A percentile compares a stretch with the other conserved stretches of the same genome.
These are phyloP conservation scores for Mesopsocus fuscifrons DNA, from an alignment of 2,888 invertebrate species.

Conservation along the genomic window DNA sequence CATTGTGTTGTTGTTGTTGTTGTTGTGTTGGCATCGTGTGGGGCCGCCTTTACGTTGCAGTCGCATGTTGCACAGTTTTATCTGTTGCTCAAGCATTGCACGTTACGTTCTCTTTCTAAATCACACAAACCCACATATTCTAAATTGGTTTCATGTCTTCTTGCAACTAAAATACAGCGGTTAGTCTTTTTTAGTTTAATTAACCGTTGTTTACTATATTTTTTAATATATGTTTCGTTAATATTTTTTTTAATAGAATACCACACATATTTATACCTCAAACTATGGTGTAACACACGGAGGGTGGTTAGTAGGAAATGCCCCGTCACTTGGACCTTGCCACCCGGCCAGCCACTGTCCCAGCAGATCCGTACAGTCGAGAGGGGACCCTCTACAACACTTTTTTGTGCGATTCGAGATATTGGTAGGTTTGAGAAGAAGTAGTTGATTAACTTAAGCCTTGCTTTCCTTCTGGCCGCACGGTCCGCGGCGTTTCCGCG, in stretches of 20 bases:
- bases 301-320: not conserved
- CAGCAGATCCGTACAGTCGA: not conserved
- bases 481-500: not conserved
- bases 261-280: constrained; percentile 10
- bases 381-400: not conserved
- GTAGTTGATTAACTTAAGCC: not conserved
- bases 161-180: constrained; percentile 3
- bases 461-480: not conserved
- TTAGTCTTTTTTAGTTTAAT: constrained; percentile 7
- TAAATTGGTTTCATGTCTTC: constrained; percentile 6
- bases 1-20: too few relatives aligned
- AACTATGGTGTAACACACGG: constrained; percentile 6
- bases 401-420: constrained; percentile 8
- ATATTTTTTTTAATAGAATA: constrained; percentile 8
- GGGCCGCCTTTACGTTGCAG: too few relatives aligned
- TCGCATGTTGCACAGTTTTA: too few relatives aligned
- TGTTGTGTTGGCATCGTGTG: too few relatives aligned
- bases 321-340: not conserved
- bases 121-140: constrained; percentile 5
- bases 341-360: too few relatives aligned
- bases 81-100: not conserved
- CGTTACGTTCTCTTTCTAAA: not conserved
- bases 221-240: constrained; percentile 9
- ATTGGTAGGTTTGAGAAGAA: constrained; percentile 3
- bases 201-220: constrained; percentile 7